Evolutionary conservation across 2,797 vertebrate genomes (phyloP).

Genomic region (Hoplostethus mediterraneus): DNA sequence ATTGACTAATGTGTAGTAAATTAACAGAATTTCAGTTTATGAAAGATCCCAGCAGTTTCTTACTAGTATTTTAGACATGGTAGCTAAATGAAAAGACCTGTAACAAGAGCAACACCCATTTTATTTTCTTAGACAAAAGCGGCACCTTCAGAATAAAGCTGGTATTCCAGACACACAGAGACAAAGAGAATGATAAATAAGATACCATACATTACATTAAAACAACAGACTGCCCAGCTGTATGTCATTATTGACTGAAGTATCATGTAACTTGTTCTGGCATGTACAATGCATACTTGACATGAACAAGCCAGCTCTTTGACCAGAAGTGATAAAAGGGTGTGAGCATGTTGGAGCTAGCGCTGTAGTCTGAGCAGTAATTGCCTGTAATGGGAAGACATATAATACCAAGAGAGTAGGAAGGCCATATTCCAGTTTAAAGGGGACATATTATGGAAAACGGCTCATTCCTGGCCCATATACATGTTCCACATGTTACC

Average conservation of each 20-base stretch:
- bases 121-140: too few species aligned
- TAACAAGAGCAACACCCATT: background rate
- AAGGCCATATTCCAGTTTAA: constrained; percentile 73
- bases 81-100: too few species aligned
- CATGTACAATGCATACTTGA: constrained; percentile 67
- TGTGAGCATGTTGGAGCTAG: constrained; percentile 63
- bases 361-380: constrained; percentile 63
- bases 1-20: too few species aligned
- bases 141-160: background rate
- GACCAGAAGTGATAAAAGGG: constrained; percentile 67
- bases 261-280: constrained; percentile 65
- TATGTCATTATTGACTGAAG: constrained; percentile 33
- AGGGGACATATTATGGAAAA: too few species aligned
- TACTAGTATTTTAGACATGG: too few species aligned
- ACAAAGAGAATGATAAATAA: background rate
- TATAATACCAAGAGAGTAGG: constrained; percentile 76
- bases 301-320: constrained; percentile 65
- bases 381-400: constrained; percentile 79
- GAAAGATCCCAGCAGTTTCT: too few species aligned
- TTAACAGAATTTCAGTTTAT: too few species aligned
- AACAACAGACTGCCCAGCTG: background rate
- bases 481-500: too few species aligned
- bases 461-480: too few species aligned
- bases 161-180: background rate
- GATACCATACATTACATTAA: background rate